Evolutionary conservation across 2,797 vertebrate species (phyloP).

Genomic region (Urosaurus nigricauda): DNA sequence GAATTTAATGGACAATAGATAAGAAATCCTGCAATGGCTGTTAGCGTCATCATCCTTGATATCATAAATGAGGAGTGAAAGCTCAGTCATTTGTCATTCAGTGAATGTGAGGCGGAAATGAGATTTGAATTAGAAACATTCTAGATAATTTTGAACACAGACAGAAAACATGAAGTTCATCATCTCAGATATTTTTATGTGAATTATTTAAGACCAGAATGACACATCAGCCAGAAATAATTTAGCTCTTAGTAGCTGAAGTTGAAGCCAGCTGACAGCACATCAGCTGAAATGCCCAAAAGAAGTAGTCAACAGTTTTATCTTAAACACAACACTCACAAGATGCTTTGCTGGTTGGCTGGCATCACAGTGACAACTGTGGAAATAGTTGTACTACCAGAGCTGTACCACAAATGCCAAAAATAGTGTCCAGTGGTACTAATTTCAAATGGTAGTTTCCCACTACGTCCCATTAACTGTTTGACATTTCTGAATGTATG

Average conservation of each 20-base stretch:
- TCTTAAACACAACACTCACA: neutral
- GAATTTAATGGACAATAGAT: neutral
- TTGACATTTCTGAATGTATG: neutral
- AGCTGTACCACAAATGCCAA: neutral
- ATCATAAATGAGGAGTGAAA: neutral
- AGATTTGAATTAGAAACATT: neutral
- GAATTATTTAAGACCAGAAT: conserved; percentile 53
- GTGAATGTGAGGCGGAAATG: neutral
- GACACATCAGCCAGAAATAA: conserved; percentile 48
- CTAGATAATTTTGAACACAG: conserved; percentile 21
- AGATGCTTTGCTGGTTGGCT: neutral
- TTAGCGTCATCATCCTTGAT: neutral
- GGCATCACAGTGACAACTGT: conserved; percentile 18
- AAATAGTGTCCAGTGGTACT: neutral
- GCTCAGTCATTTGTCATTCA: neutral
- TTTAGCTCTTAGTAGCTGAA: conserved; percentile 42
- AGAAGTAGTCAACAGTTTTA: conserved; percentile 43
- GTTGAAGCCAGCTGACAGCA: conserved; percentile 28
- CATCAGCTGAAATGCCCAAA: conserved; percentile 42
- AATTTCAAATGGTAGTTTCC: neutral
- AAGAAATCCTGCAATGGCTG: neutral
- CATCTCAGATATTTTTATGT: conserved; percentile 31
- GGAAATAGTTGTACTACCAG: neutral
- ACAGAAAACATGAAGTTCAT: conserved; percentile 14
- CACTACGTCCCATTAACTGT: neutral